Conservation (phyloP, 2,797 vertebrate species). For the Sebastolobus altivelis region DNA sequence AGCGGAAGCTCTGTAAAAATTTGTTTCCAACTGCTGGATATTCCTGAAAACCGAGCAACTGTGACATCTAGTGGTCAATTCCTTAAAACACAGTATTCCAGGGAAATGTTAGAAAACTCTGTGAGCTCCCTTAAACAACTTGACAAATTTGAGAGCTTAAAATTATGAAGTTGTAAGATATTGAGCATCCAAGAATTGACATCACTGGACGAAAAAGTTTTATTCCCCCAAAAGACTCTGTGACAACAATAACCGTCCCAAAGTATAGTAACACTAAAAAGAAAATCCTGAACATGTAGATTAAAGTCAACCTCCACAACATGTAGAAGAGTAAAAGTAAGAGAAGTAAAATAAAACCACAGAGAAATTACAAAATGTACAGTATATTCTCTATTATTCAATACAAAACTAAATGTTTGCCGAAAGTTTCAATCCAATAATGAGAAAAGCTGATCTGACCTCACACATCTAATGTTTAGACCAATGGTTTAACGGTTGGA, state of each 20-base stretch:
- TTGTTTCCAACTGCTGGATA: background rate
- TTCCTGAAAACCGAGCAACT: conserved; percentile 72
- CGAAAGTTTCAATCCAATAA: background rate
- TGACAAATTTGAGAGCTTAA: background rate
- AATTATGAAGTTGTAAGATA: background rate
- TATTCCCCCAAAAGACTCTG: background rate
- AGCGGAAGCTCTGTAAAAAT: conserved; percentile 2
- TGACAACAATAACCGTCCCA: background rate
- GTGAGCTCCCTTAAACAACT: background rate
- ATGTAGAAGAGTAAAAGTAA: background rate
- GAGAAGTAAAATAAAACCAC: background rate
- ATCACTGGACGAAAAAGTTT: background rate
- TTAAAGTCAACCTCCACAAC: background rate
- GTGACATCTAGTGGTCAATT: conserved; percentile 83
- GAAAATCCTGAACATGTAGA: background rate
- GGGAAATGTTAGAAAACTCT: background rate
- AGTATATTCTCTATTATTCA: background rate
- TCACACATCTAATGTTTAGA: background rate
- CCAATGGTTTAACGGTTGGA: background rate
- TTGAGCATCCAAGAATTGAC: background rate
- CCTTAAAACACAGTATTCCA: conserved; percentile 48
- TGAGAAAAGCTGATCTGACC: background rate
- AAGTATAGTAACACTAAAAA: background rate
- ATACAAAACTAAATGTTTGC: background rate
- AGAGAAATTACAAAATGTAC: background rate